These are phyloP conservation scores for Geotrypetes seraphini DNA, from an alignment of 2,797 vertebrate species.

Conservation along the genomic window DNA sequence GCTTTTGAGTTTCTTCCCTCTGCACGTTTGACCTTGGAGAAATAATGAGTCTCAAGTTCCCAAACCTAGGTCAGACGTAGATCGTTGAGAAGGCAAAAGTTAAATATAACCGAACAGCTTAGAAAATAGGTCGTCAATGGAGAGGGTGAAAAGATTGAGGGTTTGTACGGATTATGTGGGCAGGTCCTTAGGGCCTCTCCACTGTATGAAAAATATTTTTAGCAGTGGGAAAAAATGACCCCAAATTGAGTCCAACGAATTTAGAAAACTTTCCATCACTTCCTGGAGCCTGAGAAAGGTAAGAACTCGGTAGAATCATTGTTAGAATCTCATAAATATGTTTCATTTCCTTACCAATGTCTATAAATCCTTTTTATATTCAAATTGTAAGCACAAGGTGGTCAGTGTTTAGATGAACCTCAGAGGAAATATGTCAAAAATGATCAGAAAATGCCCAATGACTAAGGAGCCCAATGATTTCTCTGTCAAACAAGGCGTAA, in stretches of 20 bases:
- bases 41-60: constrained; percentile 13
- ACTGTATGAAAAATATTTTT: not conserved
- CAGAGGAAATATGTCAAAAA: too few relatives aligned
- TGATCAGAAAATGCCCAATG: too few relatives aligned
- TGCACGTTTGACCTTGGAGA: constrained; percentile 24
- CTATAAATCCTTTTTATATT: too few relatives aligned
- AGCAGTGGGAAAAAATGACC: not conserved
- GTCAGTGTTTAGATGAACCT: too few relatives aligned
- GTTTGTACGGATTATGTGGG: not conserved
- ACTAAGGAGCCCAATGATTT: too few relatives aligned
- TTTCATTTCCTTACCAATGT: too few relatives aligned
- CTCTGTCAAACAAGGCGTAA: too few relatives aligned
- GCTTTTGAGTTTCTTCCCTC: constrained; percentile 27
- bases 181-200: not conserved
- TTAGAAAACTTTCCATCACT: not conserved
- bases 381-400: too few relatives aligned
- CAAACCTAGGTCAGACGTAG: constrained; percentile 3
- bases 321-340: too few relatives aligned
- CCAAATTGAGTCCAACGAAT: not conserved
- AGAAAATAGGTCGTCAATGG: constrained; percentile 2
- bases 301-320: not conserved
- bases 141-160: constrained; percentile 2
- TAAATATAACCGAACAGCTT: constrained; percentile 2
- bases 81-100: not conserved
- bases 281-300: not conserved